Conservation (phyloP, 92 coral and sea anemone genomes). For the Siderastrea radians region DNA sequence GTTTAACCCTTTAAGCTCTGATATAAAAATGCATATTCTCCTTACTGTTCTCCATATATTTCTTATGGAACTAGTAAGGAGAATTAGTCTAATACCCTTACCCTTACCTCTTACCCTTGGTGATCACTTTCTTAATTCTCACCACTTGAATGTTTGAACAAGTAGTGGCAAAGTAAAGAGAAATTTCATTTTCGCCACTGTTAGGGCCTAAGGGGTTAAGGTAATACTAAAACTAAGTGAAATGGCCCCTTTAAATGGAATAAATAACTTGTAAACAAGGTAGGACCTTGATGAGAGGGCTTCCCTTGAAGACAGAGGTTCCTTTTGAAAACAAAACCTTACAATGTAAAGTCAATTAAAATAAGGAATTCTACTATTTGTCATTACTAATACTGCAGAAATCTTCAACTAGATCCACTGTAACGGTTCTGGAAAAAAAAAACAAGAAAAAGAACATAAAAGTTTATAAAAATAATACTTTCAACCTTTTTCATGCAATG, state of each 20-base stretch:
- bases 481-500: not conserved
- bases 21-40: too few relatives aligned
- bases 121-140: too few relatives aligned
- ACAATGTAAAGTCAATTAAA: not conserved
- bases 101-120: too few relatives aligned
- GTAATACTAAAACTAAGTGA: not conserved
- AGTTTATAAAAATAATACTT: not conserved
- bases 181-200: too few relatives aligned
- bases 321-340: constrained; percentile 4
- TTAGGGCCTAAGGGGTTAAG: too few relatives aligned
- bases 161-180: too few relatives aligned
- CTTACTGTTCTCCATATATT: too few relatives aligned
- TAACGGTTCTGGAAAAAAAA: constrained; percentile 81
- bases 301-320: not conserved
- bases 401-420: constrained; percentile 93
- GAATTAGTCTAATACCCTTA: too few relatives aligned
- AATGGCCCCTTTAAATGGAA: not conserved
- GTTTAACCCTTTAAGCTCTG: too few relatives aligned
- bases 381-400: constrained; percentile 7
- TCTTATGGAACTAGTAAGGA: too few relatives aligned
- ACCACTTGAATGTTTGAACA: too few relatives aligned
- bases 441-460: not conserved
- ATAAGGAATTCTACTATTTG: constrained; percentile 9
- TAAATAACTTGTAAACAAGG: constrained; percentile 11
- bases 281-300: not conserved